Percentiles rank a stretch among this genome's conserved stretches.
Conservation (phyloP, 2,113 vertebrate species). For the Pluvialis apricaria region DNA sequence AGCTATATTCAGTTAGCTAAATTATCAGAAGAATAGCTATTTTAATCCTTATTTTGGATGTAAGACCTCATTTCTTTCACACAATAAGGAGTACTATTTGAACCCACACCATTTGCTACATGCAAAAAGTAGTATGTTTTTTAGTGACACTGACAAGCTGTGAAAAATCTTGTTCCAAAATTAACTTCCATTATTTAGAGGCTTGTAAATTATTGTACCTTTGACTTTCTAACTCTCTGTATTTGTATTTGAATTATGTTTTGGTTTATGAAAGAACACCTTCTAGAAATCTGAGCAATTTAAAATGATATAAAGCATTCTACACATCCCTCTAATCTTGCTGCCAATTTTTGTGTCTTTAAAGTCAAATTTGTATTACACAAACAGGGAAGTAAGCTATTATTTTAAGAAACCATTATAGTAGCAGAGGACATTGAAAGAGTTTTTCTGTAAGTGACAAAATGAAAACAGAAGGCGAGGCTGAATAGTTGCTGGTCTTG, state of each 20-base stretch:
- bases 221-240: background rate
- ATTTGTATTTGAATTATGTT: background rate
- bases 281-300: background rate
- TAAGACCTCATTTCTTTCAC: background rate
- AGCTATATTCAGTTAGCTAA: background rate
- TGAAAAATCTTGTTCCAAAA: background rate
- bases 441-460: background rate
- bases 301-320: background rate
- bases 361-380: background rate
- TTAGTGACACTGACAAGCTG: background rate
- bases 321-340: background rate
- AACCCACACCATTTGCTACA: background rate
- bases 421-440: background rate
- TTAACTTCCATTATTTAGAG: background rate
- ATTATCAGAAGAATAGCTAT: background rate
- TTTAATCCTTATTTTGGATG: background rate
- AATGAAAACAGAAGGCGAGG: background rate
- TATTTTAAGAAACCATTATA: background rate
- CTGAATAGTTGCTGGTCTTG: background rate
- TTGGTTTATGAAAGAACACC: background rate
- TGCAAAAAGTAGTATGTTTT: background rate
- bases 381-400: background rate
- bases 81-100: background rate
- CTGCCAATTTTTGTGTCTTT: background rate
- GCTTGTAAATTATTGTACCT: background rate